These are phyloP conservation scores for Diadromus collaris DNA, from an alignment of 2,888 invertebrate species.

Conservation along the genomic window DNA sequence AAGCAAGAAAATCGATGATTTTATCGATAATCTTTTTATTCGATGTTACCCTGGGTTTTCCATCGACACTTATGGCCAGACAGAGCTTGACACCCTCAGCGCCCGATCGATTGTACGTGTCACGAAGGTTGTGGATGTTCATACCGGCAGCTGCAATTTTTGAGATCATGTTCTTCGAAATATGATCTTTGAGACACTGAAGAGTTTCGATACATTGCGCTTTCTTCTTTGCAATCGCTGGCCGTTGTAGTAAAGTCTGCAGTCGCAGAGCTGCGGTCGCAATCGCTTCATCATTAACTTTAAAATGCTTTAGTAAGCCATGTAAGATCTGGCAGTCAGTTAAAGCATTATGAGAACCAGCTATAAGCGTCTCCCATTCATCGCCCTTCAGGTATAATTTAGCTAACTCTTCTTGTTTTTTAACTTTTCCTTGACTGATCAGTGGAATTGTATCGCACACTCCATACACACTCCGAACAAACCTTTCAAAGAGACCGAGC, in stretches of 20 bases:
- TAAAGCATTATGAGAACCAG: slow-evolving; percentile 3
- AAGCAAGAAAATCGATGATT: not conserved
- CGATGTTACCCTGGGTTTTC: not conserved
- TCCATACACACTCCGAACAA: not conserved
- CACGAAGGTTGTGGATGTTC: not conserved
- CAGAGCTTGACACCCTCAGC: not conserved
- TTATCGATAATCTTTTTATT: slow-evolving; percentile 7
- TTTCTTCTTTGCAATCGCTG: not conserved
- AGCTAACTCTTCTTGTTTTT: slow-evolving; percentile 12
- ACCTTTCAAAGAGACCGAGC: not conserved
- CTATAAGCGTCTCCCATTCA: not conserved
- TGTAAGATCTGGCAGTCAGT: slow-evolving; percentile 5
- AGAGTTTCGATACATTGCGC: not conserved
- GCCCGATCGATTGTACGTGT: not conserved
- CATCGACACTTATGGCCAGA: not conserved
- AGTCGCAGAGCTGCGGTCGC: not conserved
- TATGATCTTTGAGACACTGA: not conserved
- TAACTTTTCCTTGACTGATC: slow-evolving; percentile 12
- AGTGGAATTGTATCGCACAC: slow-evolving; percentile 21
- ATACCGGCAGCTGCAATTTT: slow-evolving; percentile 4
- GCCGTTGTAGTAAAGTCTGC: not conserved
- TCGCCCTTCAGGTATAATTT: slow-evolving; percentile 15
- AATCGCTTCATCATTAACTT: not conserved
- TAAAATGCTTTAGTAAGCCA: slow-evolving; percentile 1
- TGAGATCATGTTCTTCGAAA: slow-evolving; percentile 7